A percentile compares a stretch with the other conserved stretches of the same genome.
Conservation (phyloP, 2,113 vertebrate species). For the Takifugu flavidus region DNA sequence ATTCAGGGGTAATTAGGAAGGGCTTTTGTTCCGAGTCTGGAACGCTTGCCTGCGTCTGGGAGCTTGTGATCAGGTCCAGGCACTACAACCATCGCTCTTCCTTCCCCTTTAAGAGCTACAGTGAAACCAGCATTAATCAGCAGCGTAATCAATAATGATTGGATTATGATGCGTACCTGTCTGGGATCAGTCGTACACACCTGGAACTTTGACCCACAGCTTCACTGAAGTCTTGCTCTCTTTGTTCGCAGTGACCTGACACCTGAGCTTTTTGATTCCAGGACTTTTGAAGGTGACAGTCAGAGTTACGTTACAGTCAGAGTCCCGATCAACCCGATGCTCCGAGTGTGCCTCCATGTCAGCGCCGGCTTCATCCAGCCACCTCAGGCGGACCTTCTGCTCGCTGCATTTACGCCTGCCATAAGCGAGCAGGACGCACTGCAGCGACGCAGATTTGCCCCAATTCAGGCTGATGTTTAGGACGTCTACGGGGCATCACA, state of each 20-base stretch:
- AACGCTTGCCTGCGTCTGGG: background rate
- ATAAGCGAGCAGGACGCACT: conserved; percentile 27
- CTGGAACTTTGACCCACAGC: conserved; percentile 15
- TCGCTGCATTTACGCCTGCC: background rate
- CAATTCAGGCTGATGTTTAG: conserved; percentile 12
- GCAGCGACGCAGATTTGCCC: background rate
- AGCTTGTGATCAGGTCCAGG: conserved; percentile 2
- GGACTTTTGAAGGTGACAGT: conserved; percentile 19
- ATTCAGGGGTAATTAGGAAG: background rate
- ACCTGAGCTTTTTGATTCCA: conserved; percentile 18
- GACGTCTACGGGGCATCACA: background rate
- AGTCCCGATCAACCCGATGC: background rate
- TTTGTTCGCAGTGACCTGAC: background rate
- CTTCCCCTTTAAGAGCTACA: conserved; percentile 7
- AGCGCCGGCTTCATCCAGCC: conserved; percentile 31
- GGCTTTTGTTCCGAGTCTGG: background rate
- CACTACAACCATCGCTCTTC: background rate
- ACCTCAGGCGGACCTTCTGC: background rate
- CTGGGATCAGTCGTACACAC: conserved; percentile 15
- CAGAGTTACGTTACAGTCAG: conserved; percentile 20
- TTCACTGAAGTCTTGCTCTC: background rate
- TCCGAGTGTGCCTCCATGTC: conserved; percentile 16
- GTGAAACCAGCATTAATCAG: background rate
- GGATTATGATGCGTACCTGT: background rate
- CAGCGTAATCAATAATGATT: background rate